Base-by-base conservation (phyloP, 2,888 invertebrate genomes). In the Strigamia maritima region DNA sequence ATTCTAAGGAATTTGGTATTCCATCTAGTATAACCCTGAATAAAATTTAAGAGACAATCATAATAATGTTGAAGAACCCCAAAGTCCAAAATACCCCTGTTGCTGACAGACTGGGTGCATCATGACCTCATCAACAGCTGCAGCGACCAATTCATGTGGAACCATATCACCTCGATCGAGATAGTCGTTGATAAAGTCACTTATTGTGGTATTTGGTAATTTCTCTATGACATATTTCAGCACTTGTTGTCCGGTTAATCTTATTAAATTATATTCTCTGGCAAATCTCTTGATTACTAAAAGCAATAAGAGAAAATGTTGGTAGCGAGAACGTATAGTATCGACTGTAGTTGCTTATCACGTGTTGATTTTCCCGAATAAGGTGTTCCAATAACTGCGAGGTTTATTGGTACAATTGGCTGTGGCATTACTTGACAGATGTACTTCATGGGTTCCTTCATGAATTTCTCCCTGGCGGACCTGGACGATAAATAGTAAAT, bases 401-500 rank as follows among this genome's bases (percentile, higher is more conserved):
- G 8, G 40, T 38, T 40, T n/a, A 76, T 38, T 44, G 76, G 76
- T 1, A 22, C 40, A 26, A 76, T 76, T 35, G 35, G 76, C n/a
- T 10, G 31, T 0, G 76, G 76, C 26, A 40, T 19, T 6, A 1
- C 1, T 40, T 38, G 38, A 10, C 40, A 38, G 16, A 76, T 19
- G 40, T 76, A 76, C 8, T 76, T 76, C 19, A 76, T 19, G 10
- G 76, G 76, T 38, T 76, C 40, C n/a, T 22, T 0, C 24, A 44
- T 22, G 22, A 76, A 76, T 24, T 22, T 44, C 26, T 40, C 76
- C 19, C 19, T n/a, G 38, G 76, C 76, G 22, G 16, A 14, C 38
- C 14, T 38, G n/a, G 76, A 76, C 2, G 76, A 76, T 26, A 76
- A 24, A 40, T 35, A 76, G 22, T 76, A 76, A 14, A 76, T 19